A percentile compares a stretch with the other conserved stretches of the same genome.
Evolutionary conservation across 2,888 invertebrate genomes (phyloP).

Genomic region (Julus scanicus): DNA sequence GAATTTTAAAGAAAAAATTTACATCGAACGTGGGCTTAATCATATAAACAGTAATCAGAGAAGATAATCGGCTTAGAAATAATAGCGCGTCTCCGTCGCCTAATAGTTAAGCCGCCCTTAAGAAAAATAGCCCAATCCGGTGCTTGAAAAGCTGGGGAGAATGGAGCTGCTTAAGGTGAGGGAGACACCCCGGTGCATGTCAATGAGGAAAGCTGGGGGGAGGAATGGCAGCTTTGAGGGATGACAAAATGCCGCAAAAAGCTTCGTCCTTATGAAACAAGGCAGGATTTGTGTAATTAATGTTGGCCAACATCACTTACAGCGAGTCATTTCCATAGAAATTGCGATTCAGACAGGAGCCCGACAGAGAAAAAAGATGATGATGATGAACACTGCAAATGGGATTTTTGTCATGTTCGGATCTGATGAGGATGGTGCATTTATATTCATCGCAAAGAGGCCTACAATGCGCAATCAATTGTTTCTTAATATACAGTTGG

Average conservation of each 20-base stretch:
- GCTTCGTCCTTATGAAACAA: not conserved
- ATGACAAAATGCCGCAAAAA: conserved; percentile 44
- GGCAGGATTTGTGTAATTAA: conserved; percentile 38
- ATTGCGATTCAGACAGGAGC: not conserved
- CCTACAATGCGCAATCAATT: not conserved
- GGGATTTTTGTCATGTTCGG: conserved; percentile 13
- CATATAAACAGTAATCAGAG: conserved; percentile 40
- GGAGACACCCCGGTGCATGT: conserved; percentile 22
- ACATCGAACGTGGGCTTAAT: not conserved
- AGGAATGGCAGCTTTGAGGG: not conserved
- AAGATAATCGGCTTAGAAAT: conserved; percentile 41
- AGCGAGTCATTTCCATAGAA: conserved; percentile 22
- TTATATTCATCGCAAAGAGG: not conserved
- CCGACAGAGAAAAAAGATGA: not conserved
- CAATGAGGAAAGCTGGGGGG: not conserved
- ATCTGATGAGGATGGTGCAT: conserved; percentile 12
- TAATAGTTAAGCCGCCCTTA: conserved; percentile 31
- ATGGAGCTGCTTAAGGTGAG: not conserved
- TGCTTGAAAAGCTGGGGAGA: not conserved
- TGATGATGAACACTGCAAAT: conserved; percentile 31
- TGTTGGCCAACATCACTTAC: not conserved
- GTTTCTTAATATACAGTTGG: not conserved
- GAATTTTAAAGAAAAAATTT: conserved; percentile 23
- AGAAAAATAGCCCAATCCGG: conserved; percentile 27
- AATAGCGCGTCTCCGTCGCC: conserved; percentile 35